Conservation (phyloP, 2,888 invertebrate genomes). For the Biston betularia region DNA sequence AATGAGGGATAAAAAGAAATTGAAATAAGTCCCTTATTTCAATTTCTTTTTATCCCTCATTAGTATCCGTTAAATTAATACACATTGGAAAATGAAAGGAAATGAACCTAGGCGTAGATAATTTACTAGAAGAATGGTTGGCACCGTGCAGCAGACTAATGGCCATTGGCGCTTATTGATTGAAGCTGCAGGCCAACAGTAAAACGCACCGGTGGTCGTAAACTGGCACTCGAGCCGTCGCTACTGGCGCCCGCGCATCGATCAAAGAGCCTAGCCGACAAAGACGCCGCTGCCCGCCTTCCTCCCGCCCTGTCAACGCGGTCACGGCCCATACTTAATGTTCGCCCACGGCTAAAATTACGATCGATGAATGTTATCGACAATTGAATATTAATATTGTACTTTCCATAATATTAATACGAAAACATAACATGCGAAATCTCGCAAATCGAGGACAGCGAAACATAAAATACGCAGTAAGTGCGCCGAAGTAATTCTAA, state of each 20-base stretch:
- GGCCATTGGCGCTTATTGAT: slow-evolving; percentile 69
- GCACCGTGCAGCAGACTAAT: slow-evolving; percentile 61
- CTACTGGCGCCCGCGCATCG: slow-evolving; percentile 78
- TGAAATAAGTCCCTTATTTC: too few relatives aligned
- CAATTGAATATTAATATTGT: slow-evolving; percentile 74
- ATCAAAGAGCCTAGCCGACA: slow-evolving; percentile 78
- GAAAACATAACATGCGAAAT: slow-evolving; percentile 54
- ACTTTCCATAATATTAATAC: slow-evolving; percentile 71
- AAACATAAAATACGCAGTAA: slow-evolving; percentile 58
- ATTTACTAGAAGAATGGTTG: slow-evolving; percentile 53
- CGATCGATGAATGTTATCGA: slow-evolving; percentile 72
- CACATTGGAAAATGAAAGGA: slow-evolving; percentile 45
- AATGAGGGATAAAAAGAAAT: too few relatives aligned
- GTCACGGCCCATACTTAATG: slow-evolving; percentile 75
- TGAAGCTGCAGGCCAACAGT: slow-evolving; percentile 73
- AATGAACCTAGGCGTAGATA: slow-evolving; percentile 53
- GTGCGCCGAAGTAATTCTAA: slow-evolving; percentile 72
- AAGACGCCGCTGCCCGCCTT: slow-evolving; percentile 67
- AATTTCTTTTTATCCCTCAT: too few relatives aligned
- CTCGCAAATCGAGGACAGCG: slow-evolving; percentile 49
- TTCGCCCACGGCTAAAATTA: slow-evolving; percentile 76
- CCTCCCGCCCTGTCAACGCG: slow-evolving; percentile 79
- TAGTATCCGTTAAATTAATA: slow-evolving; percentile 13
- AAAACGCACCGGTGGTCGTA: slow-evolving; percentile 79
- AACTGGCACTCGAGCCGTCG: slow-evolving; percentile 76